These are phyloP conservation scores for Turnix velox DNA, from an alignment of 2,113 vertebrate species.

Conservation along the genomic window DNA sequence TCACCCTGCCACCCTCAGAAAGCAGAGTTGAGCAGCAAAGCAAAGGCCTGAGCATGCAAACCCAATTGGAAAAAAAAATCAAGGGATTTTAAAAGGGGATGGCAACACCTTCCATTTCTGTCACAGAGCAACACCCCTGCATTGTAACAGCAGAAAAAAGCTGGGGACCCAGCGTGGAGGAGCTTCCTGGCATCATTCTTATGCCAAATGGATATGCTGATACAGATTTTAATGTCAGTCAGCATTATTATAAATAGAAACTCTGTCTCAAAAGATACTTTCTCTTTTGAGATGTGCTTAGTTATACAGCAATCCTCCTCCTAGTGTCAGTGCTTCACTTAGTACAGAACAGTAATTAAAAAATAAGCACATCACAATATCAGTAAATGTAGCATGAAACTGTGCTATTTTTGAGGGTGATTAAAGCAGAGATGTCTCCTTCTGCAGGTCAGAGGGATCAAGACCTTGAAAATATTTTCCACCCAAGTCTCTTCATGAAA, in stretches of 20 bases:
- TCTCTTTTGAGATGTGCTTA: not conserved
- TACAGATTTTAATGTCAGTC: conserved; percentile 12
- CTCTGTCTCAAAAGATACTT: not conserved
- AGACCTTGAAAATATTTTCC: not conserved
- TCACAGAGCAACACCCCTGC: not conserved
- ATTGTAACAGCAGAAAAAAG: fast-evolving
- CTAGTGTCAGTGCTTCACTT: not conserved
- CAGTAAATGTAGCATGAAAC: not conserved
- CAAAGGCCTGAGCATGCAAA: not conserved
- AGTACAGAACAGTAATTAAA: not conserved
- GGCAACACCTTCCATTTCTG: not conserved
- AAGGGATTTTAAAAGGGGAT: not conserved
- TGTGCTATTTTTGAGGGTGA: not conserved
- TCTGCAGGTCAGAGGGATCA: not conserved
- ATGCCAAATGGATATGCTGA: conserved; percentile 1
- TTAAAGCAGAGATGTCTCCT: not conserved
- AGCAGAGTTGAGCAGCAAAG: not conserved
- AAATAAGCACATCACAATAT: not conserved
- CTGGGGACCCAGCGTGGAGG: not conserved
- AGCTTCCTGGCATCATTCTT: not conserved
- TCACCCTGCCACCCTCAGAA: not conserved
- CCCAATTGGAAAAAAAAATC: not conserved
- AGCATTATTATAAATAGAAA: not conserved
- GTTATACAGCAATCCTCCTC: not conserved
- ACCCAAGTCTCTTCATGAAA: not conserved